These are phyloP conservation scores for Eledone cirrhosa DNA, from an alignment of 2,888 invertebrate genomes.

Conservation along the genomic window DNA sequence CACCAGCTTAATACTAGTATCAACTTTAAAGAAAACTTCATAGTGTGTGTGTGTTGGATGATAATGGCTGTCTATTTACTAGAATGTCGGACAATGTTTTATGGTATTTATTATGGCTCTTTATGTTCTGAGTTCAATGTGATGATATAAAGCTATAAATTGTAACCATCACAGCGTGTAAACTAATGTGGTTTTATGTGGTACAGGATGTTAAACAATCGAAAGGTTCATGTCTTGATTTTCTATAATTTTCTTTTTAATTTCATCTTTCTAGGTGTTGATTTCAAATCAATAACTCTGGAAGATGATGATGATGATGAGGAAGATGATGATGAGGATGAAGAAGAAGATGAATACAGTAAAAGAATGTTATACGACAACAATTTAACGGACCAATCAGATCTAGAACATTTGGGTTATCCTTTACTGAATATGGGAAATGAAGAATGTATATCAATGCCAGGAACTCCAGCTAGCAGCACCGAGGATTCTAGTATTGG, in stretches of 20 bases:
- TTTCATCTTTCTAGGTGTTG: not conserved
- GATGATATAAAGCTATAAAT: no score
- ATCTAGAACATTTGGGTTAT: conserved; percentile 15
- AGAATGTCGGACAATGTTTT: no score
- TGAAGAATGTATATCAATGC: conserved; percentile 10
- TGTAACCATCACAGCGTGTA: no score
- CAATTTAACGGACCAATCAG: conserved; percentile 7
- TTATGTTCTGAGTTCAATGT: no score
- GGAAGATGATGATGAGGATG: not conserved
- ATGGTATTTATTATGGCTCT: no score
- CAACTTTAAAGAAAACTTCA: no score
- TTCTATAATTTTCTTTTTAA: not conserved
- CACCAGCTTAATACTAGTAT: no score
- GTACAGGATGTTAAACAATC: no score
- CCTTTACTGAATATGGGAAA: conserved; percentile 17
- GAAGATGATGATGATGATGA: not conserved
- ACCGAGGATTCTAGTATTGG: conserved; percentile 14
- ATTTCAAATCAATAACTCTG: not conserved
- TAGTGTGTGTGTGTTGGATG: no score
- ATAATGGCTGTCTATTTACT: no score
- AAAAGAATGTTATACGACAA: conserved; percentile 14
- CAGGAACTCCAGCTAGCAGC: conserved; percentile 23
- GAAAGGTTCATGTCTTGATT: no score
- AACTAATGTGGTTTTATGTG: no score
- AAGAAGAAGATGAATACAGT: not conserved